Evolutionary conservation across 2,888 invertebrate species (phyloP), one percentile per base, ranked within the genome.

Genomic region (Campopleginae sp.): DNA sequence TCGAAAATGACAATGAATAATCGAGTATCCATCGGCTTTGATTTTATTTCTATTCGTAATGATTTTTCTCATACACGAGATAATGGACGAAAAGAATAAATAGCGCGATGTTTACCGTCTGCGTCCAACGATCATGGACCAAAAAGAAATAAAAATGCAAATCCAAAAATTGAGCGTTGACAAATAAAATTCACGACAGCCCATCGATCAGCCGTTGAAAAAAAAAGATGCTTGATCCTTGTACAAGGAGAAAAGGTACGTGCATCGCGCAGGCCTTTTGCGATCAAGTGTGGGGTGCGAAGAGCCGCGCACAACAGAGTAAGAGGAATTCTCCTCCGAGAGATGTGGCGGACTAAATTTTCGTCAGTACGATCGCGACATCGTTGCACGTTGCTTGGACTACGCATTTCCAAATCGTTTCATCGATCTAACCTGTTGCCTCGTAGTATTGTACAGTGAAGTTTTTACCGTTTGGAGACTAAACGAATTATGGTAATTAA

Each of bases 311-410:
- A 63, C 23, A 61, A 66, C 58, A 23, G 31, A 66, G 8, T 23
- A 46, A 76, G 48, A 68, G 58, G 44, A 65, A 58, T 65, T 63
- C 58, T 42, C 66, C 51, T 51, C 61, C 12, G 42, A 63, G 77
- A 71, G 68, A 80, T 68, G 63, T 54, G 74, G 58, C 46, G 63
- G 44, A 42, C 68, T 31, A 75, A 86, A 61, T 74, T 82, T 85
- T 76, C 77, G 85, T 75, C 82, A 86, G 86, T 86, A 85, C 76
- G 72, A 76, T 85, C 85, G 85, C 85, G 82, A 80, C 86, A 81
- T 75, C 83, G 83, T 61, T 48, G 12, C 68, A 54, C 46, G 58
- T 27, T 58, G 61, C 74, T 44, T 8, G 58, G 27, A 31, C 46
- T 44, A 19, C 75, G 63, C 75, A 63, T 61, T 61, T 44, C n/a